Evolutionary conservation across 2,113 vertebrate species (phyloP), one percentile per base, ranked within the genome.

Genomic region (Calypte anna): DNA sequence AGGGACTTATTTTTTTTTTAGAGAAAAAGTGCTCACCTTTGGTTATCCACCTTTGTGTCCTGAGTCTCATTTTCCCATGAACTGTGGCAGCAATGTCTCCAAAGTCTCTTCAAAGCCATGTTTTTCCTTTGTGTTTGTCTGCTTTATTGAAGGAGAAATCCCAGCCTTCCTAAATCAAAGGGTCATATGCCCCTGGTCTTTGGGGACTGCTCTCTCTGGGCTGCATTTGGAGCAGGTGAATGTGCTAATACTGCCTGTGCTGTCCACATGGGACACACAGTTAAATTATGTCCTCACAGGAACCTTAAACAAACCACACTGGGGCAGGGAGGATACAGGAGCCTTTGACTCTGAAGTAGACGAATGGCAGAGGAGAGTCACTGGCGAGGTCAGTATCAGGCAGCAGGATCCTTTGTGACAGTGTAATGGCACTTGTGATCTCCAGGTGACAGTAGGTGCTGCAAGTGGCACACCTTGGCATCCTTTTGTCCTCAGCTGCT

Each of bases 111-210:
- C 61, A 73, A 23, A 69, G 36, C 10, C 25, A 27, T 3, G 1
- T 64, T 93, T 85, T 69, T 31, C 25, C 46, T 61, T 76, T 74
- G 23, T 36, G 30, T 78, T 58, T 58, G 10, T 31, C 46, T 70
- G 46, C 44, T 17, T 22, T 54, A 48, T 22, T 18, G 12, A 63
- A 54, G 13, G 23, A 67, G 25, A 30, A 53, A 8, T 25, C 10
- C 17, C 44, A 73, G 6, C 14, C 82, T 21, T 17, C 23, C 23
- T 64, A 25, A 78, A 68, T 33, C 30, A 53, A 53, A 81, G 30
- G 23, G 40, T 44, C 23, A 27, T 0, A 0, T 62, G 36, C 44
- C 17, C 8, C 14, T 54, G 30, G 8, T 50, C 38, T 43, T 8
- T 55, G 55, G 23, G 40, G 14, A 46, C 17, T 36, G 43, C 43